Percentiles rank a stretch among this genome's conserved stretches.
Conservation (phyloP, 2,113 vertebrate genomes). For the Mola mola region DNA sequence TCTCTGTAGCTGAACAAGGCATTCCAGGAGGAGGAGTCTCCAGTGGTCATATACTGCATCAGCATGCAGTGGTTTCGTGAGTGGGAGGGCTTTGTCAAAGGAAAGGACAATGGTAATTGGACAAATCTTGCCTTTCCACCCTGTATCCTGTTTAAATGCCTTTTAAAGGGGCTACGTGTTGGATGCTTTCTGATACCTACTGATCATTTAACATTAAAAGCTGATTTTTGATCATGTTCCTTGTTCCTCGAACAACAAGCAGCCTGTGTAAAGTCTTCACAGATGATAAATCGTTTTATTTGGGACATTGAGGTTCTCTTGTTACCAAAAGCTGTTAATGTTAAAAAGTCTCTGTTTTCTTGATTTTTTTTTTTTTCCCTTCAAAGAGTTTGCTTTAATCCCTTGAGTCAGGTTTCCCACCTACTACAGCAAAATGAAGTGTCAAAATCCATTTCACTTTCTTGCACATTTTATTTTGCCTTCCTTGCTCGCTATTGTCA, state of each 20-base stretch:
- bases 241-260: no score
- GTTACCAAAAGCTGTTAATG: conserved; percentile 27
- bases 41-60: conserved; percentile 96
- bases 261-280: background rate
- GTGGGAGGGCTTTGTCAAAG: conserved; percentile 99
- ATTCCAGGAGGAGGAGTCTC: conserved; percentile 97
- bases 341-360: conserved; percentile 31
- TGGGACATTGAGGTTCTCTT: background rate
- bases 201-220: no score
- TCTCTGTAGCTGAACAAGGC: conserved; percentile 92
- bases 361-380: conserved; percentile 49
- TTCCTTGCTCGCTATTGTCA: conserved; percentile 58
- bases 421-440: conserved; percentile 49
- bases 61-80: conserved; percentile 99
- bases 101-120: conserved; percentile 95
- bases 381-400: conserved; percentile 58
- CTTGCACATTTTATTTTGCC: conserved; percentile 21
- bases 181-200: no score
- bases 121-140: conserved; percentile 24
- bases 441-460: conserved; percentile 46
- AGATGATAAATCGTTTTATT: no score
- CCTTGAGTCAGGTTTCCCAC: conserved; percentile 47
- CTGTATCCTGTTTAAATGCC: conserved; percentile 38
- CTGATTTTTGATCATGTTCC: no score
- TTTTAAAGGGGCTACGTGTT: no score